Percentiles rank a stretch among this genome's conserved stretches.
These are phyloP conservation scores for Typhlomys cinereus DNA, from an alignment of 2,113 vertebrate genomes.

Conservation along the genomic window DNA sequence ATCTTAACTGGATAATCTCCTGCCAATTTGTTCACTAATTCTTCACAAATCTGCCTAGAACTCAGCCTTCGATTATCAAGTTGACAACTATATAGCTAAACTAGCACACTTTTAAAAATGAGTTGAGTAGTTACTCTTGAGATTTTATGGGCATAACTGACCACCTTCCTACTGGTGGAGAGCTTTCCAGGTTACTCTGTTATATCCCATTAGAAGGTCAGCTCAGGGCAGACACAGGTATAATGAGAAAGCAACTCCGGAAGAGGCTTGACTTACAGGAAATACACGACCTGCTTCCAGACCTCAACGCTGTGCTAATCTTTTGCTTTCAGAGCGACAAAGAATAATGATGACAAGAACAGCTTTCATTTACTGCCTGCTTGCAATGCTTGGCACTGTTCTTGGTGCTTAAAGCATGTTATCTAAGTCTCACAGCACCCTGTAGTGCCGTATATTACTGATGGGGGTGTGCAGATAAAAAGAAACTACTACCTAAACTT, in stretches of 20 bases:
- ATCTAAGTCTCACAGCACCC: not conserved
- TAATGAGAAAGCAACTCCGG: not conserved
- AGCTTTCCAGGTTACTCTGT: not conserved
- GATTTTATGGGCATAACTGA: not conserved
- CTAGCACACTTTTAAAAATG: too few species aligned
- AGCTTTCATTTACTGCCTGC: not conserved
- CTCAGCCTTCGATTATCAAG: too few species aligned
- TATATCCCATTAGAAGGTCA: not conserved
- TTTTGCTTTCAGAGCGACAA: not conserved
- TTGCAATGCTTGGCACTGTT: not conserved
- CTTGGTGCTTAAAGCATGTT: not conserved
- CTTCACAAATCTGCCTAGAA: too few species aligned
- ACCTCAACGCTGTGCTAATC: not conserved
- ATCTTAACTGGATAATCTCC: too few species aligned
- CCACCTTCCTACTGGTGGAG: not conserved
- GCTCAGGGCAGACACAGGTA: not conserved
- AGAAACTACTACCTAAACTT: not conserved
- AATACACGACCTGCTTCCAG: not conserved
- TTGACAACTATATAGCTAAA: too few species aligned
- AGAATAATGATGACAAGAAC: not conserved
- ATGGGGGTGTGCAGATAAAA: not conserved
- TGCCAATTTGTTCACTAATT: too few species aligned
- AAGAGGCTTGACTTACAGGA: not conserved
- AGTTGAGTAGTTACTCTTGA: not conserved
- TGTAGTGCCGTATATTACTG: not conserved